These are phyloP conservation scores for Larimichthys crocea DNA, from an alignment of 2,113 vertebrate species.

Conservation along the genomic window DNA sequence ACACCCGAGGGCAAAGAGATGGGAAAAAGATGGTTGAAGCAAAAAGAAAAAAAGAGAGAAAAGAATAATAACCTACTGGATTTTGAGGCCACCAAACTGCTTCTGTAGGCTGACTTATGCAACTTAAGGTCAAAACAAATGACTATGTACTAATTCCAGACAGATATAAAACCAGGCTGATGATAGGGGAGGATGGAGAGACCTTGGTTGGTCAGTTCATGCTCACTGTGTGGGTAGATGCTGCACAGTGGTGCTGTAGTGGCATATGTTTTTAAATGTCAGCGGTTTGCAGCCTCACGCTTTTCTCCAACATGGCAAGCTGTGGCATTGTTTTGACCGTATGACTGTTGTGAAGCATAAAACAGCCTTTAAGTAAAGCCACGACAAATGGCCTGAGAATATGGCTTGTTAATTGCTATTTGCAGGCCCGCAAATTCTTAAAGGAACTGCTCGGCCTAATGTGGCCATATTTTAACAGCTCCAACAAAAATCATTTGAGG, in stretches of 20 bases:
- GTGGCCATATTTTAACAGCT: slow-evolving; percentile 25
- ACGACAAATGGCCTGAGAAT: slow-evolving; percentile 22
- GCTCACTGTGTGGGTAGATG: slow-evolving; percentile 6
- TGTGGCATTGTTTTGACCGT: slow-evolving; percentile 4
- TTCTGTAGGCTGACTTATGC: slow-evolving; percentile 19
- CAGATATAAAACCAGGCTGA: slow-evolving; percentile 23
- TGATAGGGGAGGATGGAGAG: not conserved
- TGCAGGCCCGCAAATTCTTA: slow-evolving; percentile 6
- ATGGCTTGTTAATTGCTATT: slow-evolving; percentile 9
- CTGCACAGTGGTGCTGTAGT: slow-evolving; percentile 19
- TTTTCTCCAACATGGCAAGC: slow-evolving; percentile 7
- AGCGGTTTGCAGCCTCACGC: slow-evolving; percentile 24
- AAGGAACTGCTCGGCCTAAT: not conserved
- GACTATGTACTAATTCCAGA: slow-evolving; percentile 22
- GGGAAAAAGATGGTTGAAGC: slow-evolving; percentile 4
- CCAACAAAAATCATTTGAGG: not conserved
- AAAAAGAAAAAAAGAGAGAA: not conserved
- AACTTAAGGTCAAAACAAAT: slow-evolving; percentile 44
- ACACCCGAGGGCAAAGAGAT: slow-evolving; percentile 8
- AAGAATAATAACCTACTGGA: slow-evolving; percentile 38
- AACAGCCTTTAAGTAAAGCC: slow-evolving; percentile 16
- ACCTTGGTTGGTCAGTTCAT: slow-evolving; percentile 4
- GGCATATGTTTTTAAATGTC: slow-evolving; percentile 47
- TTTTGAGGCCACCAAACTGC: slow-evolving; percentile 29
- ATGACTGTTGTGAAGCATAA: slow-evolving; percentile 17